Percentiles rank a stretch among this genome's conserved stretches.
These are phyloP conservation scores for Momotus momota DNA, from an alignment of 2,797 vertebrate species.

Conservation along the genomic window DNA sequence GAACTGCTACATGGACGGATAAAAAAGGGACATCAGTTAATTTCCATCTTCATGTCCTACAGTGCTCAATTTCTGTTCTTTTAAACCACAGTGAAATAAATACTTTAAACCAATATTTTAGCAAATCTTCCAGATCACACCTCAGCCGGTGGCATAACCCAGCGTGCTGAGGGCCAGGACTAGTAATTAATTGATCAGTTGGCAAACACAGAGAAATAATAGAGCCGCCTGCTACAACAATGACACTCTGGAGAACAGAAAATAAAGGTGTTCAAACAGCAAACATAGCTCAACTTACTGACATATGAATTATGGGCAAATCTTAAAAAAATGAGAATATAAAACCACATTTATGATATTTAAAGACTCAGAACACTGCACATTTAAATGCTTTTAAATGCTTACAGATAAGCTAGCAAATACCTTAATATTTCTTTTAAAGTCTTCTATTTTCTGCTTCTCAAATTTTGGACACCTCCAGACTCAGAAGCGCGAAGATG, in stretches of 20 bases:
- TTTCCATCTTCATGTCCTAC: not conserved
- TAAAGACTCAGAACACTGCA: constrained; percentile 17
- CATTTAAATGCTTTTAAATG: constrained; percentile 9
- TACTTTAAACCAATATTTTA: not conserved
- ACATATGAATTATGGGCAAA: not conserved
- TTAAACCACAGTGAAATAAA: not conserved
- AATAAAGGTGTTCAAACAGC: not conserved
- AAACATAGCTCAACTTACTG: not conserved
- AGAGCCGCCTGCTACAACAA: not conserved
- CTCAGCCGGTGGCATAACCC: not conserved
- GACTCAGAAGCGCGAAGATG: constrained; percentile 49
- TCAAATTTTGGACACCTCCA: constrained; percentile 66
- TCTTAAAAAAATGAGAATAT: not conserved
- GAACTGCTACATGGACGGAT: accelerated
- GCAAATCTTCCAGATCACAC: not conserved
- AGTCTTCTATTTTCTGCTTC: constrained; percentile 63
- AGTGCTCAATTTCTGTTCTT: not conserved
- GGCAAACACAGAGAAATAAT: not conserved
- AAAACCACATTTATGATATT: not conserved
- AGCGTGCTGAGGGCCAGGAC: not conserved
- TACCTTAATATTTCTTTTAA: constrained; percentile 19
- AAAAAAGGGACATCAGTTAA: not conserved
- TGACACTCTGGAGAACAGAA: not conserved
- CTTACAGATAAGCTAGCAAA: constrained; percentile 28
- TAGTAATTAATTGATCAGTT: not conserved